Evolutionary conservation across 2,888 invertebrate species (phyloP).

Genomic region (Cephus pygmeus): DNA sequence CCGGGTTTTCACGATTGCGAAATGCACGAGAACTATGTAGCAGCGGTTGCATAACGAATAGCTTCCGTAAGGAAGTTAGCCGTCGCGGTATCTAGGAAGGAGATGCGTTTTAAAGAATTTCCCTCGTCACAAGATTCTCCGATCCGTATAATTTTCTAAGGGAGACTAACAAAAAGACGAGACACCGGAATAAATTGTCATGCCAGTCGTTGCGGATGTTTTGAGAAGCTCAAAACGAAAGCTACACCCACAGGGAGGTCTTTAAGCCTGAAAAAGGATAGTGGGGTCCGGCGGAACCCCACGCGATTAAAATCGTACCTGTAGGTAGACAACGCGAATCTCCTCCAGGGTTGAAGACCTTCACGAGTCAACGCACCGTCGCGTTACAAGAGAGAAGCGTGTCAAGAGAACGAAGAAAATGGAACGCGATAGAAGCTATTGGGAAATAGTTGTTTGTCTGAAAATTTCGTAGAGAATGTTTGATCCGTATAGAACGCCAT

Average conservation of each 20-base stretch:
- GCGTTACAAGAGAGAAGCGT: not conserved
- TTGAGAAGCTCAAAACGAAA: not conserved
- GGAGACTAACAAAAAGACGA: not conserved
- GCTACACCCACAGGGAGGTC: too few relatives aligned
- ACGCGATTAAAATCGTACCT: not conserved
- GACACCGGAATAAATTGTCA: not conserved
- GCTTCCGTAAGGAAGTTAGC: not conserved
- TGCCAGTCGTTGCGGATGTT: not conserved
- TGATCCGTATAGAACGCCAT: not conserved
- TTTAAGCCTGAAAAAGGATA: too few relatives aligned
- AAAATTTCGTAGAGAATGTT: conserved; percentile 20
- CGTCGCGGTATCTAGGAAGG: not conserved
- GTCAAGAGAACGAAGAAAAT: not conserved
- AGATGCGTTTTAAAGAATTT: not conserved
- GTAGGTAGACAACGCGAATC: too few relatives aligned
- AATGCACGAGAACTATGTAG: not conserved
- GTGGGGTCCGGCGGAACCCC: too few relatives aligned
- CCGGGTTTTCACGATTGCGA: not conserved
- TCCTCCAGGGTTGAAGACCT: not conserved
- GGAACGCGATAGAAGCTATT: conserved; percentile 17
- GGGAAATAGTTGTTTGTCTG: conserved; percentile 25
- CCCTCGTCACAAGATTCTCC: not conserved
- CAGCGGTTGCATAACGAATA: not conserved
- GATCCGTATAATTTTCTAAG: not conserved
- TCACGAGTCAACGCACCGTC: not conserved